phyloP scores from a whole-genome alignment of 2,113 vertebrate genomes.

The Pelusios castaneus region DNA sequence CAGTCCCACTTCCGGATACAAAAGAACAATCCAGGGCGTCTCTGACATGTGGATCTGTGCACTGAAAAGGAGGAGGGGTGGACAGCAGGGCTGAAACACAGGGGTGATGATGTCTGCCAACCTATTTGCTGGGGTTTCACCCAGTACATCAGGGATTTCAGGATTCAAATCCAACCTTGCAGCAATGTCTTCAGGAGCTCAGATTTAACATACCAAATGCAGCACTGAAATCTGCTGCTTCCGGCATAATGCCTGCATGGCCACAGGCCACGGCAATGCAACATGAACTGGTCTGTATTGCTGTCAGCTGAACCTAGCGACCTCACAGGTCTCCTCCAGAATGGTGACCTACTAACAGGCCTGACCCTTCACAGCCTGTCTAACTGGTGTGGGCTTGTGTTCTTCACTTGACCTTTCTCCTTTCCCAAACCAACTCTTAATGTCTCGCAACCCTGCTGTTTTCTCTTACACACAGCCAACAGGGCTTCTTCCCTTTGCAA shows the following conservation, averaged over 20 bases:
- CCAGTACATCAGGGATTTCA: neutral
- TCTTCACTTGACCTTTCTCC: neutral
- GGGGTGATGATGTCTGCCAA: neutral
- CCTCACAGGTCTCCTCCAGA: neutral
- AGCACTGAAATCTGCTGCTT: neutral
- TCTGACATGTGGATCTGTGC: neutral
- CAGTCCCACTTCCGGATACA: neutral
- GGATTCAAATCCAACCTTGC: fast-evolving
- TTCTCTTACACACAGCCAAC: neutral
- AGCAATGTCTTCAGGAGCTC: neutral
- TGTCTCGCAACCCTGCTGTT: neutral
- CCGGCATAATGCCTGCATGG: neutral
- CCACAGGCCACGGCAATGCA: neutral
- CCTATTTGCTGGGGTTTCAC: neutral
- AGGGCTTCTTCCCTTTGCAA: neutral
- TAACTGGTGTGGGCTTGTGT: constrained; percentile 24
- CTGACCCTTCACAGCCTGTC: neutral
- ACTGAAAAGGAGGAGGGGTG: neutral
- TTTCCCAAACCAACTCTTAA: constrained; percentile 2
- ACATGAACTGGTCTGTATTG: constrained; percentile 1
- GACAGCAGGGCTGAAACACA: neutral
- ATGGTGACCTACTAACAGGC: neutral
- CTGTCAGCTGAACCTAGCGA: constrained; percentile 14
- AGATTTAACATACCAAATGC: neutral
- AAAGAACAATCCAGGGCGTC: neutral